phyloP scores from a whole-genome alignment of 1,140 invertebrate genomes.

The Dreissena rostriformis region DNA sequence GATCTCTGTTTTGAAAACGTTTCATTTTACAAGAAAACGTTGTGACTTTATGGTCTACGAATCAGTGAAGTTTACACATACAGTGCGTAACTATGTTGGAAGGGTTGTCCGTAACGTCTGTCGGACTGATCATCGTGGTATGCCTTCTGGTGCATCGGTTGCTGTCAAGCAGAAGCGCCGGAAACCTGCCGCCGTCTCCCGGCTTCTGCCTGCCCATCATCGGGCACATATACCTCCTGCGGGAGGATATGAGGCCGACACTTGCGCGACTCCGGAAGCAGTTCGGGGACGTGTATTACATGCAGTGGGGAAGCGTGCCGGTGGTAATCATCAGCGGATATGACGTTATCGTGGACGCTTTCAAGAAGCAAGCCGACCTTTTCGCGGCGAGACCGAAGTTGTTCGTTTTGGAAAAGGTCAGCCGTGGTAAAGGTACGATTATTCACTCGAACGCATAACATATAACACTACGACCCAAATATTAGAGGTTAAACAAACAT shows the following conservation, averaged over 20 bases:
- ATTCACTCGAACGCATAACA: no score
- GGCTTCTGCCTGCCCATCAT: constrained; percentile 19
- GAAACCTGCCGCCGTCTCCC: constrained; percentile 26
- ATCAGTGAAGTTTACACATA: no score
- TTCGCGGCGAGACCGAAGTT: constrained; percentile 21
- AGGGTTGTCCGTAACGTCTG: no score
- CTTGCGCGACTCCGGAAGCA: constrained; percentile 23
- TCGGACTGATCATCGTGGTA: no score
- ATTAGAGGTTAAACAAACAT: no score
- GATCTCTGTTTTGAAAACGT: no score
- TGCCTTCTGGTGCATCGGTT: no score
- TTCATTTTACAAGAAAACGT: no score
- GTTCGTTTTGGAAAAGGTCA: constrained; percentile 1
- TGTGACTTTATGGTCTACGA: no score
- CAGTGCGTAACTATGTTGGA: no score
- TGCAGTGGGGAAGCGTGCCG: constrained; percentile 10
- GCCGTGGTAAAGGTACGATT: background rate
- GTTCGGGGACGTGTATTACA: constrained; percentile 21
- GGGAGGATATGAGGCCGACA: constrained; percentile 33
- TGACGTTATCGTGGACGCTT: constrained; percentile 29
- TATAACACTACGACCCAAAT: no score
- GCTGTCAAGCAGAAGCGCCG: no score
- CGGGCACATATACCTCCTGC: constrained; percentile 28
- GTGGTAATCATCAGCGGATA: constrained; percentile 13
- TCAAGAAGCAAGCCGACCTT: constrained; percentile 17